These are phyloP conservation scores for Drosophila rellima DNA, from an alignment of 2,888 invertebrate genomes.

Conservation along the genomic window DNA sequence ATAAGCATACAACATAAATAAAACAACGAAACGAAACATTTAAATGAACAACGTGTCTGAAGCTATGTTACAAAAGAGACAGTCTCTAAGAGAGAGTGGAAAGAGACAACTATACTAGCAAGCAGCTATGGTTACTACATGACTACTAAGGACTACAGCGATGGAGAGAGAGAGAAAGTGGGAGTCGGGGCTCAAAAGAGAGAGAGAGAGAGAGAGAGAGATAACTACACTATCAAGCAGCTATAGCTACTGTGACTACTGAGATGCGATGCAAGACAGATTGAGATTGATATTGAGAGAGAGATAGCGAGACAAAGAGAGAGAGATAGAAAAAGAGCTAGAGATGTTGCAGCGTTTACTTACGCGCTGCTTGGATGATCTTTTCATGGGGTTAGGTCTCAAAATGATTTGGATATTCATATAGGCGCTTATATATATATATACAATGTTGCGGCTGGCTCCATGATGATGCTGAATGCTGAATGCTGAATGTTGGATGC, in stretches of 20 bases:
- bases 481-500: slow-evolving; percentile 16
- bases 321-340: slow-evolving; percentile 26
- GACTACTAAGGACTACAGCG: background rate
- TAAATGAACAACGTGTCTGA: slow-evolving; percentile 22
- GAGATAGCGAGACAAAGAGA: slow-evolving; percentile 10
- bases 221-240: slow-evolving; percentile 20
- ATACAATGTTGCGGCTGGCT: slow-evolving; percentile 56
- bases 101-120: slow-evolving; percentile 22
- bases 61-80: slow-evolving; percentile 19
- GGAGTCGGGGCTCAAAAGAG: background rate
- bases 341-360: slow-evolving; percentile 53
- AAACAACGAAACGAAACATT: slow-evolving; percentile 21
- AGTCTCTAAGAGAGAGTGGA: slow-evolving; percentile 6
- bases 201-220: slow-evolving; percentile 25
- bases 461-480: slow-evolving; percentile 41
- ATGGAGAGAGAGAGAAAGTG: background rate
- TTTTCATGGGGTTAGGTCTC: slow-evolving; percentile 44
- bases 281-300: slow-evolving; percentile 3
- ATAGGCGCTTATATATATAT: slow-evolving; percentile 42
- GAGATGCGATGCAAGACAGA: slow-evolving; percentile 24
- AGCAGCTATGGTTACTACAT: slow-evolving; percentile 14
- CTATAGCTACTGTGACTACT: slow-evolving; percentile 32
- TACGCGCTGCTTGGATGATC: slow-evolving; percentile 60
- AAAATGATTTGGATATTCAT: slow-evolving; percentile 38
- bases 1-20: slow-evolving; percentile 4